Conservation (phyloP, 1,140 invertebrate species). For the Drosophila subpulchrella region DNA sequence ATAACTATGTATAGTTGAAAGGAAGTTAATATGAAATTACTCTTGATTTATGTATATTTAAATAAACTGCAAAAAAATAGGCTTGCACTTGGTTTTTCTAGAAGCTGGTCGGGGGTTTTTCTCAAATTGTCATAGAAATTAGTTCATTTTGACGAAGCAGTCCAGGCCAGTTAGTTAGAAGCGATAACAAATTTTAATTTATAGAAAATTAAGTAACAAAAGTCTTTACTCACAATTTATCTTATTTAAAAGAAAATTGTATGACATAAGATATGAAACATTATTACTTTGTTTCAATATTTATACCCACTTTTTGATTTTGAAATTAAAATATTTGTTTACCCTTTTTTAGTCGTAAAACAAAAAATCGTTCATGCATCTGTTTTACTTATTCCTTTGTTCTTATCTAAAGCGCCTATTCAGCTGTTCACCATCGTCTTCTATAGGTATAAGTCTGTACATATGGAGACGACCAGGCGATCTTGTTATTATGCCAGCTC, state of each 20-base stretch:
- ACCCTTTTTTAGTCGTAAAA: no score
- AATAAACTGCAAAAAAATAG: neutral
- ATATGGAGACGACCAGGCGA: constrained; percentile 1
- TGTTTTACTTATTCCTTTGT: constrained; percentile 4
- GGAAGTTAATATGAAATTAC: no score
- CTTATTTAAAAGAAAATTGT: neutral
- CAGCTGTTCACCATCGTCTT: constrained; percentile 21
- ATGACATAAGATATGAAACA: no score
- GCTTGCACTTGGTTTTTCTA: neutral
- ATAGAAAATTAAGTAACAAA: neutral
- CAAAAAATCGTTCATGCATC: no score
- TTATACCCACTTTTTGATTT: no score
- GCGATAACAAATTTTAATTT: neutral
- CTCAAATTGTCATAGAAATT: neutral
- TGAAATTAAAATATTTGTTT: no score
- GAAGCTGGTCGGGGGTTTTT: neutral
- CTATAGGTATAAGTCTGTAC: constrained; percentile 5
- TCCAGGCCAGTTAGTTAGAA: neutral
- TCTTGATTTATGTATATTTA: no score
- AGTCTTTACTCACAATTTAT: no score
- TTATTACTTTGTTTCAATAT: no score
- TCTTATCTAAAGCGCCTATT: constrained; percentile 16
- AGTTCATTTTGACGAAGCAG: neutral
- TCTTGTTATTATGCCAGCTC: constrained; percentile 28
- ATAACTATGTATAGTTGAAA: no score